A percentile compares a stretch with the other conserved stretches of the same genome.
Conservation (phyloP, 2,888 invertebrate species). For the Ganaspis brasiliensis region DNA sequence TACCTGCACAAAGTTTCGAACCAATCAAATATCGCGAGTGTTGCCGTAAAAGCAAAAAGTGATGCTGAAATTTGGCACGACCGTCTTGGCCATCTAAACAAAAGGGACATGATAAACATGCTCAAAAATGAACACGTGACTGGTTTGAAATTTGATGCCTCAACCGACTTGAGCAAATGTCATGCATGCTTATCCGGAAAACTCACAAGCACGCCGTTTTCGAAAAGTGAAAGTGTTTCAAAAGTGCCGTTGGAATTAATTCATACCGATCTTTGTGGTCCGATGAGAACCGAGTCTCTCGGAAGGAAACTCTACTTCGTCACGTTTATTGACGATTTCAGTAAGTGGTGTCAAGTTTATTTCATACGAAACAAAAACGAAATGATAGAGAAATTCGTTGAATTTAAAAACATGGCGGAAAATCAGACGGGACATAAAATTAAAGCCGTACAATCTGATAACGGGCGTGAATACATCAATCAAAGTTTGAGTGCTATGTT, state of each 20-base stretch:
- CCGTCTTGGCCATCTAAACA: slow-evolving; percentile 54
- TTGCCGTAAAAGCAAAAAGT: neutral
- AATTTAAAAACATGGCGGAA: slow-evolving; percentile 59
- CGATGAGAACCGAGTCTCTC: slow-evolving; percentile 55
- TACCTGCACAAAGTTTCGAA: slow-evolving; percentile 42
- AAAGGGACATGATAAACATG: slow-evolving; percentile 38
- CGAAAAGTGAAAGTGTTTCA: neutral
- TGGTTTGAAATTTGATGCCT: slow-evolving; percentile 22
- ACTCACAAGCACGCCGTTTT: slow-evolving; percentile 37
- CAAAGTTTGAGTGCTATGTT: slow-evolving; percentile 22
- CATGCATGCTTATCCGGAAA: slow-evolving; percentile 5
- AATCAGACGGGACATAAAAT: slow-evolving; percentile 56
- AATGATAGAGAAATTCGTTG: slow-evolving; percentile 52
- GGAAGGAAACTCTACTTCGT: slow-evolving; percentile 60
- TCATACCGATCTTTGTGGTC: slow-evolving; percentile 56
- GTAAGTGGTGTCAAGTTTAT: slow-evolving; percentile 58
- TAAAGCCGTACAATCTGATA: slow-evolving; percentile 57
- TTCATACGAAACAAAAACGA: slow-evolving; percentile 58
- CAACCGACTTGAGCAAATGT: neutral
- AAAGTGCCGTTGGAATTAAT: slow-evolving; percentile 55
- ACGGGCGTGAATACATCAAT: slow-evolving; percentile 56
- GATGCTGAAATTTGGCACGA: slow-evolving; percentile 48
- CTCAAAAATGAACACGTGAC: neutral
- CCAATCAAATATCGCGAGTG: neutral
- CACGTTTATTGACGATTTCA: slow-evolving; percentile 65